These are phyloP conservation scores for Seriola quinqueradiata DNA, from an alignment of 2,113 vertebrate species.

Conservation along the genomic window DNA sequence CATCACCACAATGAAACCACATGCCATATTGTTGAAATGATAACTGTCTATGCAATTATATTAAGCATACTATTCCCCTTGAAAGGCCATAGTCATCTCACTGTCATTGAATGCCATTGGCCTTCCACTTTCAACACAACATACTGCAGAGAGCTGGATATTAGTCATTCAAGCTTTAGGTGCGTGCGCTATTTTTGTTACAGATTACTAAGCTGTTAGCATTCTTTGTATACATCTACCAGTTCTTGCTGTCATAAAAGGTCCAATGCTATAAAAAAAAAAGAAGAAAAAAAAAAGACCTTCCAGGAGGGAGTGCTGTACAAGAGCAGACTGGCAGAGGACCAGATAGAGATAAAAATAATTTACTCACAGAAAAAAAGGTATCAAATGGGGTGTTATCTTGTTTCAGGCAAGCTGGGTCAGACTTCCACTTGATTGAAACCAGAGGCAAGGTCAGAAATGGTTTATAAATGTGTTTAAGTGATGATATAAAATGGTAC, in stretches of 20 bases:
- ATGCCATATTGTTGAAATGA: neutral
- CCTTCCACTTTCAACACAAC: conserved; percentile 18
- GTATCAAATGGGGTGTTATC: conserved; percentile 18
- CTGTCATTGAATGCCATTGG: conserved; percentile 20
- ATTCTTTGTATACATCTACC: conserved; percentile 42
- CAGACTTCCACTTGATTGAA: conserved; percentile 34
- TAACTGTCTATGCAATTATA: neutral
- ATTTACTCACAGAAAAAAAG: conserved; percentile 14
- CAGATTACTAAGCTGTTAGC: conserved; percentile 21
- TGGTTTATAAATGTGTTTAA: conserved; percentile 36
- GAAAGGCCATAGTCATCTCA: conserved; percentile 27
- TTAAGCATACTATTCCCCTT: conserved; percentile 7
- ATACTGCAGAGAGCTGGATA: conserved; percentile 23
- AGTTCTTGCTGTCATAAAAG: conserved; percentile 30
- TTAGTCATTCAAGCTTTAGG: conserved; percentile 63
- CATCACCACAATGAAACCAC: neutral
- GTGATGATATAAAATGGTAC: conserved; percentile 8
- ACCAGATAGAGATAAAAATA: conserved; percentile 32
- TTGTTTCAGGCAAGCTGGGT: conserved; percentile 30
- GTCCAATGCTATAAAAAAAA: conserved; percentile 8
- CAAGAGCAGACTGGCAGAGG: neutral
- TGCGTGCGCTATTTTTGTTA: conserved; percentile 51
- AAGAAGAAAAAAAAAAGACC: neutral
- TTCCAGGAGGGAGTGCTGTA: conserved; percentile 13
- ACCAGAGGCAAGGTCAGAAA: conserved; percentile 20